These are phyloP conservation scores for Platorchestia sp. DNA, from an alignment of 1,140 invertebrate species.

Conservation along the genomic window DNA sequence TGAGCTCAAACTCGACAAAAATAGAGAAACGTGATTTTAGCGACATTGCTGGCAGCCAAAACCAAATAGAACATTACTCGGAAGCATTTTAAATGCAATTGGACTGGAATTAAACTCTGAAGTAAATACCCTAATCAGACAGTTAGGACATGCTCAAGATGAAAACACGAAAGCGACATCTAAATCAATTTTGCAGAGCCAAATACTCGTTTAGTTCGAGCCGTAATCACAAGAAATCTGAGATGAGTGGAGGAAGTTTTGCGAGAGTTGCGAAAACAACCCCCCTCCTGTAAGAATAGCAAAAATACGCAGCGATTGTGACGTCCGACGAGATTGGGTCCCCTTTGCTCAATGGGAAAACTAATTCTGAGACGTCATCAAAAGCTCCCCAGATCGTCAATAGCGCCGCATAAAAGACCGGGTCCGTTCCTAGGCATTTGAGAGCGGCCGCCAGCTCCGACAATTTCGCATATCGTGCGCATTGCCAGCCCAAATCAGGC, in stretches of 20 bases:
- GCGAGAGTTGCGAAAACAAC: background rate
- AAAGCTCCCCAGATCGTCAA: conserved; percentile 46
- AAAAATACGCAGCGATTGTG: background rate
- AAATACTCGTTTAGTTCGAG: background rate
- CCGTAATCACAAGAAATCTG: background rate
- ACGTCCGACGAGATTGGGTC: background rate
- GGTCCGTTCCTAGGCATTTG: conserved; percentile 34
- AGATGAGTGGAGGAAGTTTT: background rate
- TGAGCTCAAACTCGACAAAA: background rate
- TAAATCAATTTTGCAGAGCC: background rate
- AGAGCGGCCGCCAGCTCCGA: background rate
- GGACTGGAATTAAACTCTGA: no score
- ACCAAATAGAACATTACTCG: background rate
- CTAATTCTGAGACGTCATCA: conserved; percentile 40
- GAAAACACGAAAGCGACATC: background rate
- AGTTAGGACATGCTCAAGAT: background rate
- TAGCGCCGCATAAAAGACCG: background rate
- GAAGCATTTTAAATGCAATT: background rate
- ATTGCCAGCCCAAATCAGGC: background rate
- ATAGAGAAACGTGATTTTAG: background rate
- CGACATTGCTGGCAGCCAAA: background rate
- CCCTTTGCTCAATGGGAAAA: conserved; percentile 2
- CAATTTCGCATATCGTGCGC: conserved; percentile 41
- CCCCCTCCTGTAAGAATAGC: background rate
- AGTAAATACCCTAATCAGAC: no score